Evolutionary conservation across 2,797 vertebrate species (phyloP).

Genomic region (Acanthornis magna): DNA sequence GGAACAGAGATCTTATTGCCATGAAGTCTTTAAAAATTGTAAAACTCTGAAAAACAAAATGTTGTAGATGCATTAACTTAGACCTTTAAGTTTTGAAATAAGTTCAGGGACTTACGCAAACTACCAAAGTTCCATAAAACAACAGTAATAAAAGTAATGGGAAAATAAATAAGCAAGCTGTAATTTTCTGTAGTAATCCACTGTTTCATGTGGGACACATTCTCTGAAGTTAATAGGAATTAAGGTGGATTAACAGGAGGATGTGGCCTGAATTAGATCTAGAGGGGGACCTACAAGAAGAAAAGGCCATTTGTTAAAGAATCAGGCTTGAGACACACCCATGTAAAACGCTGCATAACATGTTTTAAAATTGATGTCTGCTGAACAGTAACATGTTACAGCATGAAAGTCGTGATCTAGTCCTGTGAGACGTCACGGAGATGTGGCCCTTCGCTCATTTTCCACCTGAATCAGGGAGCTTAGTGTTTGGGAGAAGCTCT

Average conservation of each 20-base stretch:
- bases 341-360: fast-evolving
- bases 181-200: background rate
- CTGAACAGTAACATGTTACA: fast-evolving
- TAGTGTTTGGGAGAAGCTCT: background rate
- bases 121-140: background rate
- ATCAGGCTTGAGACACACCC: background rate
- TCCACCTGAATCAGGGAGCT: background rate
- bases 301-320: background rate
- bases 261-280: background rate
- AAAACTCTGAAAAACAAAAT: background rate
- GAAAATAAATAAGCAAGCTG: background rate
- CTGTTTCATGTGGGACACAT: background rate
- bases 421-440: background rate
- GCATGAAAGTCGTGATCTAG: background rate
- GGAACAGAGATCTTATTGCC: background rate
- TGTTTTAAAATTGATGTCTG: background rate
- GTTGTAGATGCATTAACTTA: background rate
- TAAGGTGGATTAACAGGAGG: background rate
- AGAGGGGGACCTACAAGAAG: background rate
- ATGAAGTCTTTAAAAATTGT: background rate
- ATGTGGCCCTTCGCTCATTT: background rate
- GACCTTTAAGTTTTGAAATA: background rate
- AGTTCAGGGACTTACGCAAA: background rate
- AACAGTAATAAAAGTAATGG: background rate
- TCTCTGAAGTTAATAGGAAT: background rate